Percentiles rank a stretch among this genome's conserved stretches.
These are phyloP conservation scores for Petrolisthes cinctipes DNA, from an alignment of 2,888 invertebrate genomes.

Conservation along the genomic window DNA sequence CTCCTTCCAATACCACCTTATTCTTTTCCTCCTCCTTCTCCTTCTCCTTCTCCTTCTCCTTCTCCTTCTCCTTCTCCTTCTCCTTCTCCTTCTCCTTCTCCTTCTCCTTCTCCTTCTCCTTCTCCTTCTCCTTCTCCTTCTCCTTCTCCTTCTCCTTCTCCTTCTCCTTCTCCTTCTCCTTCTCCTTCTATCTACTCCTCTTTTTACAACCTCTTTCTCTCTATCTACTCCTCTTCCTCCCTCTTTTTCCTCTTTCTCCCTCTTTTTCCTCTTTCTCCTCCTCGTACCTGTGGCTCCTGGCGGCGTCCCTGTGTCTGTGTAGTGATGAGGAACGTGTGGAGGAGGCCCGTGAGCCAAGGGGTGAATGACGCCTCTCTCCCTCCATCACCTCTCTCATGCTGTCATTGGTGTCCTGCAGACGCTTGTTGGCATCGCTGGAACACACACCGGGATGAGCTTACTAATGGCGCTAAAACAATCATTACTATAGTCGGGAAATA, in stretches of 20 bases:
- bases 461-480: no score
- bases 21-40: conserved; percentile 8
- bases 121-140: conserved; percentile 3
- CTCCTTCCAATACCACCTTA: no score
- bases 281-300: conserved; percentile 43
- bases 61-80: neutral
- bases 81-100: neutral
- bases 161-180: neutral
- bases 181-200: neutral
- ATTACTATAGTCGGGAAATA: no score
- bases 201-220: neutral
- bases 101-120: neutral
- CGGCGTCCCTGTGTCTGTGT: conserved; percentile 38
- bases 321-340: conserved; percentile 29
- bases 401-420: conserved; percentile 75
- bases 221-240: neutral
- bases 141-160: neutral
- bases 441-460: neutral
- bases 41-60: conserved; percentile 4
- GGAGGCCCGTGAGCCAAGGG: conserved; percentile 40
- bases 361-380: conserved; percentile 42
- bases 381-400: conserved; percentile 69
- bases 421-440: conserved; percentile 74
- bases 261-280: neutral
- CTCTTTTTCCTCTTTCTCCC: neutral